Conservation (phyloP, 2,888 invertebrate genomes). For the Athalia cordata region DNA sequence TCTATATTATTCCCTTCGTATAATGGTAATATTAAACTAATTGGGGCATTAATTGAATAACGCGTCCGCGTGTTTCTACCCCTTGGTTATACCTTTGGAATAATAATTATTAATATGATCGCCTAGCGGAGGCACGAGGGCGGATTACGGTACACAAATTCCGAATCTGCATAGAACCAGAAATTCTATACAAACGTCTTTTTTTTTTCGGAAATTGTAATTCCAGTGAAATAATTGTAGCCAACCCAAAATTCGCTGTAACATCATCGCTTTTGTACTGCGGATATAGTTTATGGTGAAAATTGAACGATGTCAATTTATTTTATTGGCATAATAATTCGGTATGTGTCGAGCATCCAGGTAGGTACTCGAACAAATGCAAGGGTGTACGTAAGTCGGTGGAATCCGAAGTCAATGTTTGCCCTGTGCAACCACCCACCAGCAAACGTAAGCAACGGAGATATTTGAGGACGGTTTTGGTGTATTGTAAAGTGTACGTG, state of each 20-base stretch:
- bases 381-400: background rate
- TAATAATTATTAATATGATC: slow-evolving; percentile 4
- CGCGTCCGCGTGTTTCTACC: slow-evolving; percentile 22
- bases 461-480: slow-evolving; percentile 25
- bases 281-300: background rate
- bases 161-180: background rate
- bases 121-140: slow-evolving; percentile 11
- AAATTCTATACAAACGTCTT: background rate
- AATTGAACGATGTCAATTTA: background rate
- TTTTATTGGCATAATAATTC: slow-evolving; percentile 8
- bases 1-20: slow-evolving; percentile 8
- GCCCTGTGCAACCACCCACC: slow-evolving; percentile 27
- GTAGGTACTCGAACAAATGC: slow-evolving; percentile 22
- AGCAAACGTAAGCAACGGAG: slow-evolving; percentile 27
- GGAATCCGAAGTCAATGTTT: slow-evolving; percentile 37
- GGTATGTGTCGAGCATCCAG: slow-evolving; percentile 7
- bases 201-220: too few species aligned
- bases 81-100: background rate
- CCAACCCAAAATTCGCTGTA: too few species aligned
- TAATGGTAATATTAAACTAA: slow-evolving; percentile 42
- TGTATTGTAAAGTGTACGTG: slow-evolving; percentile 10
- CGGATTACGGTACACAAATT: background rate
- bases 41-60: slow-evolving; percentile 34
- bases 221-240: too few species aligned
- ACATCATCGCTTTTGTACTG: too few species aligned